A percentile compares a stretch with the other conserved stretches of the same genome.
Conservation (phyloP, 2,113 vertebrate genomes). For the Cisticola juncidis region DNA sequence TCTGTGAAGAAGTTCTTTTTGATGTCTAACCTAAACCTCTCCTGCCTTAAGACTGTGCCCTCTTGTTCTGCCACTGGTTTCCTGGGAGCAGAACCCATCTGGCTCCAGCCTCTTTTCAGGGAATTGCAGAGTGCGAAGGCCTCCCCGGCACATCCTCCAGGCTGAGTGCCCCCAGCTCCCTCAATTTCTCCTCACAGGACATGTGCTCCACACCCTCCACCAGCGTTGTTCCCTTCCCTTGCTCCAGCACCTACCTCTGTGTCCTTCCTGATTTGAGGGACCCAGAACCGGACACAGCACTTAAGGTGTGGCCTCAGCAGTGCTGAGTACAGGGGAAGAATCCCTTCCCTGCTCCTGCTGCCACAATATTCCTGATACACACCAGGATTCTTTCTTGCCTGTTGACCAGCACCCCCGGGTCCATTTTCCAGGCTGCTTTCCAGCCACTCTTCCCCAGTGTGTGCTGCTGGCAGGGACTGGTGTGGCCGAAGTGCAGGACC, state of each 20-base stretch:
- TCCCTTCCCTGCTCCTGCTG: not conserved
- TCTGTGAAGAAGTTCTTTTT: not conserved
- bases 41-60: not conserved
- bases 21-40: not conserved
- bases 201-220: not conserved
- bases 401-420: not conserved
- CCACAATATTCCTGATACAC: rapidly evolving
- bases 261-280: not conserved
- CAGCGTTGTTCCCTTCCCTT: not conserved
- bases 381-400: not conserved
- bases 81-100: not conserved
- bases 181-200: not conserved
- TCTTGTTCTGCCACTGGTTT: not conserved
- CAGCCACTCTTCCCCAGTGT: not conserved
- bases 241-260: not conserved
- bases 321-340: rapidly evolving
- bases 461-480: not conserved
- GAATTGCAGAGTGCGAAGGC: not conserved
- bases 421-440: rapidly evolving
- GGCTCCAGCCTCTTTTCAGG: too few relatives aligned
- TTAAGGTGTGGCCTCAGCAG: rapidly evolving
- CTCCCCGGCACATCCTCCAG: not conserved
- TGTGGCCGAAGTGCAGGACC: not conserved
- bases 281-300: not conserved
- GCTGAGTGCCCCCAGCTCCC: not conserved